Conservation (phyloP, 2,797 vertebrate species). For the Gadopsis marmoratus region DNA sequence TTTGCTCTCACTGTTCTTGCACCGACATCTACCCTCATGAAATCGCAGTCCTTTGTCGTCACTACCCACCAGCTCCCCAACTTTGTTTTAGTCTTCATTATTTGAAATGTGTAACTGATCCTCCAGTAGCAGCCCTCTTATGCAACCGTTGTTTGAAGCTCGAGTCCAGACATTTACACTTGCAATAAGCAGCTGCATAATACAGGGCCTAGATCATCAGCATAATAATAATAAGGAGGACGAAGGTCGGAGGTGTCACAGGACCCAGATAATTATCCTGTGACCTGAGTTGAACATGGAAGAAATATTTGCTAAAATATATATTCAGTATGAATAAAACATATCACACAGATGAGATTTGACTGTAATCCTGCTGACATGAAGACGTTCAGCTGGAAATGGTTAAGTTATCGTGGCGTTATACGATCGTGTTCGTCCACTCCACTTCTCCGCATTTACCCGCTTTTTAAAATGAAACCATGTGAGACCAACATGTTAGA, state of each 20-base stretch:
- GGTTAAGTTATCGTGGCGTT: neutral
- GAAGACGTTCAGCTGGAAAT: slow-evolving; percentile 9
- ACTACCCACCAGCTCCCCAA: neutral
- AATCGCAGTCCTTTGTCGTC: slow-evolving; percentile 16
- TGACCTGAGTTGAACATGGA: slow-evolving; percentile 19
- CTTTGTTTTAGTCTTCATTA: slow-evolving; percentile 24
- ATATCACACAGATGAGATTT: slow-evolving; percentile 10
- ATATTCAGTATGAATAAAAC: slow-evolving; percentile 38
- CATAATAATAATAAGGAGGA: slow-evolving; percentile 14
- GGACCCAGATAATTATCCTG: slow-evolving; percentile 8
- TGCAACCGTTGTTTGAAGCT: slow-evolving; percentile 18
- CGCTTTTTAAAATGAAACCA: too few relatives aligned
- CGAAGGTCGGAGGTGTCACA: slow-evolving; percentile 22
- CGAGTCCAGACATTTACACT: slow-evolving; percentile 20
- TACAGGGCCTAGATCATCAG: neutral
- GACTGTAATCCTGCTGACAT: neutral
- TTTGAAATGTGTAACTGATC: slow-evolving; percentile 18
- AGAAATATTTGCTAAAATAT: slow-evolving; percentile 19
- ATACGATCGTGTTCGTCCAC: neutral
- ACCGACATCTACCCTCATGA: neutral
- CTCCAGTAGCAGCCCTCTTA: slow-evolving; percentile 12
- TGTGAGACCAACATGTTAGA: too few relatives aligned
- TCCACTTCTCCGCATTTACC: neutral
- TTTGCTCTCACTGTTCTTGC: neutral
- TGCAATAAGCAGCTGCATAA: slow-evolving; percentile 11